These are phyloP conservation scores for Aleiodes leptofemur DNA, from an alignment of 2,888 invertebrate species.

Conservation along the genomic window DNA sequence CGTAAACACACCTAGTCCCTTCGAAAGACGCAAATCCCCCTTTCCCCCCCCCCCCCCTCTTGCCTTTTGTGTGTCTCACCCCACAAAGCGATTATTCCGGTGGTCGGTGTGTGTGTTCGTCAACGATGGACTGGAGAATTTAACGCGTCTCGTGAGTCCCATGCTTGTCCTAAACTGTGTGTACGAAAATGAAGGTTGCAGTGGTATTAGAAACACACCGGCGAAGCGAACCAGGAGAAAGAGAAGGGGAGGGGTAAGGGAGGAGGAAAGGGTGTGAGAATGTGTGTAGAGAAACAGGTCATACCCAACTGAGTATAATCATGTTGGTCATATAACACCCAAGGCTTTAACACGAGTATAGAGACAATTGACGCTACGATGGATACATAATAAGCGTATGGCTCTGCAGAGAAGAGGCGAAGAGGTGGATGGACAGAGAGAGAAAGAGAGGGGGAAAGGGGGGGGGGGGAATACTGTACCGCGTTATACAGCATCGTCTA, in stretches of 20 bases:
- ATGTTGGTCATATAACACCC: slow-evolving; percentile 68
- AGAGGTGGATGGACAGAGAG: slow-evolving; percentile 21
- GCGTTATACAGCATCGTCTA: slow-evolving; percentile 63
- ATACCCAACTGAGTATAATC: slow-evolving; percentile 56
- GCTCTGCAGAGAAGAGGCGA: slow-evolving; percentile 12
- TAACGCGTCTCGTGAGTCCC: slow-evolving; percentile 58
- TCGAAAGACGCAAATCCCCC: slow-evolving; percentile 26
- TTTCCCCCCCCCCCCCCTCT: neutral
- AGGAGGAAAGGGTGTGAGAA: neutral
- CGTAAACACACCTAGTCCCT: too few relatives aligned
- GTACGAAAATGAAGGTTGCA: slow-evolving; percentile 62
- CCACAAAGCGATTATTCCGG: too few relatives aligned
- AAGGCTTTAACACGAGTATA: slow-evolving; percentile 61
- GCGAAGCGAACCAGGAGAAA: too few relatives aligned
- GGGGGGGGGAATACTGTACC: slow-evolving; percentile 37
- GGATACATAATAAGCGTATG: slow-evolving; percentile 72
- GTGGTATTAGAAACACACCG: slow-evolving; percentile 14
- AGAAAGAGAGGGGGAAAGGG: slow-evolving; percentile 5
- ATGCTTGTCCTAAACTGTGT: slow-evolving; percentile 17
- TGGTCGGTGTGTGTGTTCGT: slow-evolving; percentile 1
- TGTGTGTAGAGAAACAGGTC: slow-evolving; percentile 14
- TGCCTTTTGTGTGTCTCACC: slow-evolving; percentile 24
- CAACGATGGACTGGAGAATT: slow-evolving; percentile 66
- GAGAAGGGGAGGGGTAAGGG: neutral
- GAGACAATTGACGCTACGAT: slow-evolving; percentile 62